A percentile compares a stretch with the other conserved stretches of the same genome.
phyloP scores from a whole-genome alignment of 2,888 invertebrate species.

The Criorhina ranunculi region DNA sequence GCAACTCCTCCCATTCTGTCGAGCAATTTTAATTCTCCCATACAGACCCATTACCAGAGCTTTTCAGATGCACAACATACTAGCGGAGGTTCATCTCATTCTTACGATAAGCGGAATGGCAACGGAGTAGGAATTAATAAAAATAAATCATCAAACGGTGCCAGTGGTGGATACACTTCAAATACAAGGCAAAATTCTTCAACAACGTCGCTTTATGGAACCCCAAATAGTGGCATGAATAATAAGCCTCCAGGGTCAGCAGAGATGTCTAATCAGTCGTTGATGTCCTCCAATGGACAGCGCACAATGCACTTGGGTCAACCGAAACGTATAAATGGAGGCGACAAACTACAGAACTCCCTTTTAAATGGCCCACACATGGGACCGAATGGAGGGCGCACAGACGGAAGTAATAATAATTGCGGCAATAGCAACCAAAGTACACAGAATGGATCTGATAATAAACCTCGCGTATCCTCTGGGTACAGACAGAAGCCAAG shows the following conservation, averaged over 20 bases:
- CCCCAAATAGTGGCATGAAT: slow-evolving; percentile 61
- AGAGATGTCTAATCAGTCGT: slow-evolving; percentile 54
- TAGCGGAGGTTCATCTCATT: slow-evolving; percentile 46
- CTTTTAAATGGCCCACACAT: slow-evolving; percentile 63
- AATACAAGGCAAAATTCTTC: slow-evolving; percentile 66
- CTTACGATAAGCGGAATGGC: slow-evolving; percentile 72
- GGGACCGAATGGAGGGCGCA: slow-evolving; percentile 56
- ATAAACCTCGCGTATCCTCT: slow-evolving; percentile 73
- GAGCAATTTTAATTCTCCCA: slow-evolving; percentile 81
- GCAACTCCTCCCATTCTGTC: slow-evolving; percentile 83
- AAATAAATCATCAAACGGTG: slow-evolving; percentile 65
- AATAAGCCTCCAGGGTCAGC: slow-evolving; percentile 80
- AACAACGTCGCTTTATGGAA: slow-evolving; percentile 60
- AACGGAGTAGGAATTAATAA: slow-evolving; percentile 73
- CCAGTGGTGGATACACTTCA: slow-evolving; percentile 57
- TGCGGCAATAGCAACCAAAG: slow-evolving; percentile 53
- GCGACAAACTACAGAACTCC: slow-evolving; percentile 61
- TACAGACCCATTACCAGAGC: slow-evolving; percentile 67
- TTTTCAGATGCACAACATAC: slow-evolving; percentile 72
- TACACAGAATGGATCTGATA: slow-evolving; percentile 70
- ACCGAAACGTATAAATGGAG: slow-evolving; percentile 58
- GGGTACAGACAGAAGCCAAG: slow-evolving; percentile 81
- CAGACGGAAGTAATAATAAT: slow-evolving; percentile 64
- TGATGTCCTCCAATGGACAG: slow-evolving; percentile 63
- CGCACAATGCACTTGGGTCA: slow-evolving; percentile 64